phyloP scores from a whole-genome alignment of 2,888 invertebrate genomes.

The Pasiphila rectangulata region DNA sequence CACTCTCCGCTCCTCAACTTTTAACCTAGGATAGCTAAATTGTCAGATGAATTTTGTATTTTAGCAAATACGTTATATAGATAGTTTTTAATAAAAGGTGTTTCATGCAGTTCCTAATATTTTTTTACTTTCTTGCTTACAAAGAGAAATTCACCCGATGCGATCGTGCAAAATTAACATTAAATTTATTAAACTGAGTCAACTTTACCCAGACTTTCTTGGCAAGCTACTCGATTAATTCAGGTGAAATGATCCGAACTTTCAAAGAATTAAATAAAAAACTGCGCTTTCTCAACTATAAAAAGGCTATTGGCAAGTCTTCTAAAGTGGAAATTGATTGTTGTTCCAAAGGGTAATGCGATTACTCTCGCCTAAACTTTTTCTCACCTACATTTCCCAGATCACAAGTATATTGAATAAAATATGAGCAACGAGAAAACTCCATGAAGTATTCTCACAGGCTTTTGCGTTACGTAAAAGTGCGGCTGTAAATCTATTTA shows the following conservation, averaged over 20 bases:
- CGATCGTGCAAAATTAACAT: conserved; percentile 3
- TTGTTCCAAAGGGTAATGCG: conserved; percentile 37
- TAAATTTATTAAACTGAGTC: conserved; percentile 4
- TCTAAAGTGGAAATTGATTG: conserved; percentile 40
- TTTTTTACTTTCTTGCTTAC: too few species aligned
- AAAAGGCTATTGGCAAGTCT: conserved; percentile 34
- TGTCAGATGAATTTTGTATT: neutral
- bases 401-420: conserved; percentile 47
- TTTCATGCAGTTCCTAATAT: too few species aligned
- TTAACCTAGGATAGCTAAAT: conserved; percentile 13
- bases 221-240: conserved; percentile 20
- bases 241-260: conserved; percentile 26
- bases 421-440: conserved; percentile 41
- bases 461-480: conserved; percentile 32
- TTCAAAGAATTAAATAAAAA: conserved; percentile 25
- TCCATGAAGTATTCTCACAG: conserved; percentile 38
- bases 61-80: too few species aligned
- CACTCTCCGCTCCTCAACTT: conserved; percentile 28
- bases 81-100: too few species aligned
- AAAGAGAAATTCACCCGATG: too few species aligned
- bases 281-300: conserved; percentile 30
- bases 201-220: conserved; percentile 11
- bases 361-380: conserved; percentile 41
- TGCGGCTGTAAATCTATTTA: conserved; percentile 36
- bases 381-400: conserved; percentile 41